A percentile compares a stretch with the other conserved stretches of the same genome.
These are phyloP conservation scores for Apistogramma diplotaenia DNA, from an alignment of 2,113 vertebrate species.

Conservation along the genomic window DNA sequence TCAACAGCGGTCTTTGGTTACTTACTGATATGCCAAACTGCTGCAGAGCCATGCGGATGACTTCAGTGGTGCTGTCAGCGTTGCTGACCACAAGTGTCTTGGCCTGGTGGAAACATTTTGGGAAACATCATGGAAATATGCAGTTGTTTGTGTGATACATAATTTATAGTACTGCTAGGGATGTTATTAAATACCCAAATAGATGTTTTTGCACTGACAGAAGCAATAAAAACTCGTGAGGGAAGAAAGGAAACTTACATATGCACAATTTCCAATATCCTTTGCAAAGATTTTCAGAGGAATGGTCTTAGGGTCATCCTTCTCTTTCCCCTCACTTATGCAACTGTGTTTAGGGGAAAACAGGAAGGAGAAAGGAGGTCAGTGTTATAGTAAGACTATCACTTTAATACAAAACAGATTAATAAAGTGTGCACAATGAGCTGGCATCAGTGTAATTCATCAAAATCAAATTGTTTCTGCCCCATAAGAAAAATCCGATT, in stretches of 20 bases:
- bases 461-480: background rate
- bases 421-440: background rate
- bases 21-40: conserved; percentile 91
- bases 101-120: conserved; percentile 73
- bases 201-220: background rate
- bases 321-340: conserved; percentile 90
- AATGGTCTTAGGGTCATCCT: conserved; percentile 88
- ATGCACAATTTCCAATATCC: conserved; percentile 88
- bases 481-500: background rate
- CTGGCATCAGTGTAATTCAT: background rate
- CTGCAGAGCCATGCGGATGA: conserved; percentile 86
- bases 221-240: background rate
- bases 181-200: background rate
- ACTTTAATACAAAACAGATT: background rate
- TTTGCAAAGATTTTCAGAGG: conserved; percentile 93
- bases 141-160: background rate
- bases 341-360: conserved; percentile 74
- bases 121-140: background rate
- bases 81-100: conserved; percentile 89
- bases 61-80: conserved; percentile 85
- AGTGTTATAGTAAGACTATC: background rate
- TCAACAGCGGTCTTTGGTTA: conserved; percentile 4
- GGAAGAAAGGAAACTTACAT: conserved; percentile 79
- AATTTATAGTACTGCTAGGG: background rate
- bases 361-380: background rate